Evolutionary conservation across 2,888 invertebrate species (phyloP), one percentile per base, ranked within the genome.

Genomic region (Ormyrus thymus): DNA sequence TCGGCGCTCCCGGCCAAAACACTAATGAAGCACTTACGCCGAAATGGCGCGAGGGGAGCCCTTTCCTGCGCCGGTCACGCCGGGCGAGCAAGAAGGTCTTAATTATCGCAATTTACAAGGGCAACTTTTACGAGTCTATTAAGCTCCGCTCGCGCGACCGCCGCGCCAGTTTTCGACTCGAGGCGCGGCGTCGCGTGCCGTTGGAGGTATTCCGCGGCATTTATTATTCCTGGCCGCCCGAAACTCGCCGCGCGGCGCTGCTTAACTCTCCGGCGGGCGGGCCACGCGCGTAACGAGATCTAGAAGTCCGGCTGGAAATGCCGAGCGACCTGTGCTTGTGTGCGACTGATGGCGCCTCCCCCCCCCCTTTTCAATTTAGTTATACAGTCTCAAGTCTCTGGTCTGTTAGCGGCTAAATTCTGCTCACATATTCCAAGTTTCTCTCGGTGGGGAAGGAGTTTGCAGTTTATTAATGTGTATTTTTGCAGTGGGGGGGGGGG

Each of bases 61-160:
- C 4, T 29, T 29, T 4, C 29, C 29, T 0, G 29, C 29, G 29
- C 29, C 0, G 29, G 29, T 29, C 29, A 29, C 29, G 29, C 29
- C 29, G 29, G 4, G 4, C 2, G 29, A 29, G 29, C 29, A 53
- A 51, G n/a, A 46, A 65, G n/a, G 46, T 61, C 46, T 45, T 75
- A 68, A 75, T 75, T 68, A 61, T 68, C n/a, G 50, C 61, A 68
- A 75, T 68, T 68, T 53, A 61, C 53, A 61, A 46, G 46, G 11
- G 10, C 13, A 53, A 68, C 55, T 68, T 56, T 68, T 61, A 68
- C 53, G 66, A 46, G 46, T 75, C 68, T 75, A 61, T 66, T 65
- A 58, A 74, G 15, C 56, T 5, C 8, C 1, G 15, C 15, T 1
- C 2, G 43, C 46, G 9, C n/a, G 29, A 59, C 11, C 1, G 50